Conservation (phyloP, 2,888 invertebrate species). For the Pogonocherus hispidulus region DNA sequence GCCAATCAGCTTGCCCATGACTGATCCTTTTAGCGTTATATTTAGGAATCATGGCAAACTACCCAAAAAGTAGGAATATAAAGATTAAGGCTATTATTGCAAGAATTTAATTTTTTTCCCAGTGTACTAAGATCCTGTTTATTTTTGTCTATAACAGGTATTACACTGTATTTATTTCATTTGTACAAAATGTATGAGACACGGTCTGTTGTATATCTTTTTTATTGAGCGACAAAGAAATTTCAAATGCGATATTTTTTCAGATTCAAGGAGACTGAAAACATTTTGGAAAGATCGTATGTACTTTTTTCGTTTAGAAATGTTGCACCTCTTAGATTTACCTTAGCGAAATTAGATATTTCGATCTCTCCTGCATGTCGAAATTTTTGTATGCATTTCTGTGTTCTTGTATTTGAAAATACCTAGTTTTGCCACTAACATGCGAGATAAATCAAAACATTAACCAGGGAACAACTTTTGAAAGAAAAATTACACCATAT, state of each 20-base stretch:
- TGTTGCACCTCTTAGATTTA: slow-evolving; percentile 17
- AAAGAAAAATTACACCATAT: too few species aligned
- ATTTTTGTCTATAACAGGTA: too few species aligned
- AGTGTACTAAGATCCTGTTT: too few species aligned
- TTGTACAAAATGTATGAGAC: too few species aligned
- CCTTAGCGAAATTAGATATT: slow-evolving; percentile 8
- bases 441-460: neutral
- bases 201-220: neutral
- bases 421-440: neutral
- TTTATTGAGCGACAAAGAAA: neutral
- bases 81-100: too few species aligned
- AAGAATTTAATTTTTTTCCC: too few species aligned
- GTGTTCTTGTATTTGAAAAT: slow-evolving; percentile 2
- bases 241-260: slow-evolving; percentile 68
- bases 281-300: slow-evolving; percentile 87
- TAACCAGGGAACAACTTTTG: neutral
- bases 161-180: too few species aligned
- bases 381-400: slow-evolving; percentile 29
- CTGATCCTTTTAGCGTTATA: too few species aligned
- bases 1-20: too few species aligned
- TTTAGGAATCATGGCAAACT: too few species aligned
- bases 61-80: too few species aligned
- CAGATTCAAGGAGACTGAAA: slow-evolving; percentile 90
- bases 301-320: slow-evolving; percentile 70
- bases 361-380: slow-evolving; percentile 28